phyloP scores from a whole-genome alignment of 2,797 vertebrate species.

The Eurystomus glaucurus region DNA sequence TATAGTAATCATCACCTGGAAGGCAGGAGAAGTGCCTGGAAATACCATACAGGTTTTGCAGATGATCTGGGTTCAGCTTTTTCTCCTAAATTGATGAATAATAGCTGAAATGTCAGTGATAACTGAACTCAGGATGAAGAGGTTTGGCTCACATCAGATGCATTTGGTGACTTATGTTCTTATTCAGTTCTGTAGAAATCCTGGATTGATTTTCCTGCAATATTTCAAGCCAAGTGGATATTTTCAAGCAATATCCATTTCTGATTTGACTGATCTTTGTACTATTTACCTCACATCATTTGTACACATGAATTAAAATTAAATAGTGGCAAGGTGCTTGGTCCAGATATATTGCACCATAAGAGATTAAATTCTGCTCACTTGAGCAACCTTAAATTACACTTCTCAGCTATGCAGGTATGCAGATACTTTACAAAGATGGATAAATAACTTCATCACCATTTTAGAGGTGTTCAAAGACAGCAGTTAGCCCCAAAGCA shows the following conservation, averaged over 20 bases:
- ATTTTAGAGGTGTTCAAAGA: background rate
- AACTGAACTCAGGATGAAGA: background rate
- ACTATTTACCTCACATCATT: background rate
- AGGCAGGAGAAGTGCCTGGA: constrained; percentile 19
- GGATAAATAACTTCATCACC: background rate
- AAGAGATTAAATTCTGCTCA: background rate
- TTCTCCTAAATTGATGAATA: background rate
- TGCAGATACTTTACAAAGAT: background rate
- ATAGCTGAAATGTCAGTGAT: background rate
- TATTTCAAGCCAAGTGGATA: background rate
- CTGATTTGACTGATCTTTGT: background rate
- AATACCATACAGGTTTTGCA: constrained; percentile 21
- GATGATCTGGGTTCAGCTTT: background rate
- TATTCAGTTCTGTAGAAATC: background rate
- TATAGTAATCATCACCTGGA: constrained; percentile 26
- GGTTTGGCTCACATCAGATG: background rate
- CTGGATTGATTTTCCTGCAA: constrained; percentile 5
- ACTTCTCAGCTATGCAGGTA: background rate
- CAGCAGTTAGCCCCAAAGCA: background rate
- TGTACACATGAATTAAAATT: background rate
- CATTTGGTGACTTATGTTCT: background rate
- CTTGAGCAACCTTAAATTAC: background rate
- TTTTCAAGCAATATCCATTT: constrained; percentile 17
- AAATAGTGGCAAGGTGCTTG: background rate
- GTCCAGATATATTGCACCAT: background rate